Evolutionary conservation across 1,140 invertebrate genomes (phyloP).

Genomic region (Dendroctonus ponderosae): DNA sequence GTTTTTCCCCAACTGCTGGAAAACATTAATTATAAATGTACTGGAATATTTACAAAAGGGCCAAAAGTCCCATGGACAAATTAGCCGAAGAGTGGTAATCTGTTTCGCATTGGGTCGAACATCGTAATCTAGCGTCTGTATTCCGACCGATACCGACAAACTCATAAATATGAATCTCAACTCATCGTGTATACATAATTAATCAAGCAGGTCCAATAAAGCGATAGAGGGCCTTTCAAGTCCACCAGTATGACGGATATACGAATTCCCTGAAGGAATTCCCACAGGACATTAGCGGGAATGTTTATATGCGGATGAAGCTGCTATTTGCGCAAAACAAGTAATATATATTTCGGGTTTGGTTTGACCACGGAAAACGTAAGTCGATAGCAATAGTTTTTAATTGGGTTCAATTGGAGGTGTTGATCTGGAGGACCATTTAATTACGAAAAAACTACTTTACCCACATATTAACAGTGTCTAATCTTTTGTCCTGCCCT

Average conservation of each 20-base stretch:
- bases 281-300: slow-evolving; percentile 9
- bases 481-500: too few relatives aligned
- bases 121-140: too few relatives aligned
- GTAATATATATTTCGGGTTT: slow-evolving; percentile 5
- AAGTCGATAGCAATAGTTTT: not conserved
- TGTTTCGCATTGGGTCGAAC: too few relatives aligned
- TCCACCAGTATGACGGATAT: slow-evolving; percentile 9
- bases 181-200: slow-evolving; percentile 15
- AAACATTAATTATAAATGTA: too few relatives aligned
- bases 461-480: too few relatives aligned
- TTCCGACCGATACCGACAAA: not conserved
- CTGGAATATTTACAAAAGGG: too few relatives aligned
- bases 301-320: slow-evolving; percentile 11
- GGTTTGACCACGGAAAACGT: not conserved
- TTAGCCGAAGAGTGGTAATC: too few relatives aligned
- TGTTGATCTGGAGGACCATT: too few relatives aligned
- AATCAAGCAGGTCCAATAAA: slow-evolving; percentile 12
- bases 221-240: slow-evolving; percentile 13
- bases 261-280: slow-evolving; percentile 12
- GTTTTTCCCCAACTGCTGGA: too few relatives aligned
- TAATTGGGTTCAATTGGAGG: too few relatives aligned
- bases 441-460: too few relatives aligned
- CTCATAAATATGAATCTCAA: slow-evolving; percentile 10
- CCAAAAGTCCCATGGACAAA: too few relatives aligned
- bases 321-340: slow-evolving; percentile 9